These are phyloP conservation scores for Astreopora myriophthalma DNA, from an alignment of 64 coral and sea anemone species.

Conservation along the genomic window DNA sequence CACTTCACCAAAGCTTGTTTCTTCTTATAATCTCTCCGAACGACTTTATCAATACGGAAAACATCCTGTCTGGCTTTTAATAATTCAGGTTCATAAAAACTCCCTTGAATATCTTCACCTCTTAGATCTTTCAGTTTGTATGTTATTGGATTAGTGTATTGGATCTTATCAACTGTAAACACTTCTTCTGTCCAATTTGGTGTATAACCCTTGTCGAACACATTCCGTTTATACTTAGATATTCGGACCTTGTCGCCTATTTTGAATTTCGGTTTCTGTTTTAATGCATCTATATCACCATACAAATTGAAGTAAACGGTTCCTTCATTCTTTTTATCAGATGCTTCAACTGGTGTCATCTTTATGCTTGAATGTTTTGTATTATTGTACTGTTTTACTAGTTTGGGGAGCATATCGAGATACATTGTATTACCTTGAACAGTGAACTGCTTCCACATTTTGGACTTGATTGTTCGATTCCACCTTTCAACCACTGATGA, in stretches of 20 bases:
- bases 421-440: constrained; percentile 3
- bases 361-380: constrained; percentile 10
- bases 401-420: neutral
- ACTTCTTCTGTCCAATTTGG: constrained; percentile 60
- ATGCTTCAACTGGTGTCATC: constrained; percentile 39
- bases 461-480: constrained; percentile 39
- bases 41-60: constrained; percentile 39
- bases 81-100: constrained; percentile 44
- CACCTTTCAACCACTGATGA: constrained; percentile 27
- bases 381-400: constrained; percentile 45
- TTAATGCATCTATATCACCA: constrained; percentile 28
- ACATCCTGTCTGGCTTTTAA: constrained; percentile 5
- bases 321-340: constrained; percentile 43
- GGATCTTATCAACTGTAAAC: constrained; percentile 11
- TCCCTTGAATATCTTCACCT: neutral
- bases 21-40: constrained; percentile 42
- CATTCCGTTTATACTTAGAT: constrained; percentile 21
- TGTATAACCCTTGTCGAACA: constrained; percentile 34
- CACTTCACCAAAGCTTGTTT: constrained; percentile 42
- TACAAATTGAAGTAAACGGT: constrained; percentile 58
- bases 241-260: constrained; percentile 40
- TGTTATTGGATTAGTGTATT: constrained; percentile 54
- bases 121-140: constrained; percentile 33
- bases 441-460: constrained; percentile 67
- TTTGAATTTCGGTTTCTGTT: constrained; percentile 27